A percentile compares a stretch with the other conserved stretches of the same genome.
Conservation (phyloP, 2,113 vertebrate genomes). For the Megaceryle maxima region DNA sequence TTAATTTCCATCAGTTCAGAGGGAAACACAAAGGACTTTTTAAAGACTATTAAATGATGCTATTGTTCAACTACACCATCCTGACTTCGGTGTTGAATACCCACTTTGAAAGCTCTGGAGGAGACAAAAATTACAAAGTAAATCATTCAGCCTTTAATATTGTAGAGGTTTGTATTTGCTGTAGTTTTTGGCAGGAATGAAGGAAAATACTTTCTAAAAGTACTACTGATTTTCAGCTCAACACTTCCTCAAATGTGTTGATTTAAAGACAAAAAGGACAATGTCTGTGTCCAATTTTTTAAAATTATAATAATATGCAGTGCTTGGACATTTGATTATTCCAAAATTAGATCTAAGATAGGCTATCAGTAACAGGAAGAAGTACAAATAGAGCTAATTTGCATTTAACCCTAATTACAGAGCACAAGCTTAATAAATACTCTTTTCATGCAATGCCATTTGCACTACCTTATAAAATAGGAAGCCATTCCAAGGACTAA, state of each 20-base stretch:
- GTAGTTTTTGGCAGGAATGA: not conserved
- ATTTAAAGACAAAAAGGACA: slow-evolving; percentile 2
- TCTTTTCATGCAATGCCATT: not conserved
- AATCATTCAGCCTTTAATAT: not conserved
- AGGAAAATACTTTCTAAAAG: slow-evolving; percentile 39
- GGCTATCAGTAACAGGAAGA: not conserved
- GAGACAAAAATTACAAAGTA: not conserved
- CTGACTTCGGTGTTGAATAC: not conserved
- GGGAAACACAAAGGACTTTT: not conserved
- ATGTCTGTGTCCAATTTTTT: not conserved
- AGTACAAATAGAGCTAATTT: not conserved
- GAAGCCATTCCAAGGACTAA: not conserved
- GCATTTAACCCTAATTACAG: not conserved
- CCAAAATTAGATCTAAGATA: not conserved
- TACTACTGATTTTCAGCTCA: not conserved
- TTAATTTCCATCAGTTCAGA: not conserved
- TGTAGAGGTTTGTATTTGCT: not conserved
- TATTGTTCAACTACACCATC: not conserved
- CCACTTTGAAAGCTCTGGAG: not conserved
- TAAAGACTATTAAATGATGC: not conserved
- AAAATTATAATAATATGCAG: not conserved
- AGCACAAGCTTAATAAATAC: not conserved
- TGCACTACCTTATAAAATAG: not conserved
- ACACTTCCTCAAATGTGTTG: not conserved
- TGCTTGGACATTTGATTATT: not conserved